Percentiles rank a stretch among this genome's conserved stretches.
Evolutionary conservation across 2,797 vertebrate species (phyloP).

Genomic region (Fratercula arctica): DNA sequence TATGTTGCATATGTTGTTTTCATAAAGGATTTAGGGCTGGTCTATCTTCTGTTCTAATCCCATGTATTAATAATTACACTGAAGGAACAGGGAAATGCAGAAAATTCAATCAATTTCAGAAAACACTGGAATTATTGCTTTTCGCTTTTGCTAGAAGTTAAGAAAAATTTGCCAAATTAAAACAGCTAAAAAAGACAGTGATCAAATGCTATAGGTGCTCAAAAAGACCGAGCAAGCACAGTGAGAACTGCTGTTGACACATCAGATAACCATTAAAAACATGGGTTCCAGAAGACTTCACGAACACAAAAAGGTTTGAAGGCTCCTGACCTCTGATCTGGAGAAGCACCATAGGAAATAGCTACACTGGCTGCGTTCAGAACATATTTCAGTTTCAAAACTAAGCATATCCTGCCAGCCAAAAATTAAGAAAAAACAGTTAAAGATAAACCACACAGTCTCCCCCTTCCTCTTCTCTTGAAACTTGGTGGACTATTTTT

Average conservation of each 20-base stretch:
- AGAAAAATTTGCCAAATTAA: background rate
- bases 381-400: background rate
- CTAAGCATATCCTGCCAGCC: background rate
- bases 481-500: background rate
- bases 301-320: background rate
- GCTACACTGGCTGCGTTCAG: background rate
- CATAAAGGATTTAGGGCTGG: background rate
- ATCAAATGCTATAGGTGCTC: background rate
- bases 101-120: background rate
- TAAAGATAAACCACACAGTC: background rate
- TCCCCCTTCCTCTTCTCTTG: background rate
- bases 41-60: background rate
- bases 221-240: background rate
- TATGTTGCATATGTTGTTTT: background rate
- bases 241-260: background rate
- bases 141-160: background rate
- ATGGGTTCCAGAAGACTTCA: background rate
- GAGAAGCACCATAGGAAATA: background rate
- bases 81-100: background rate
- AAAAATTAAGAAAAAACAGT: background rate
- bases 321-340: background rate
- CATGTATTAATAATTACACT: background rate
- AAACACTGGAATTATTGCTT: background rate
- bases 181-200: background rate
- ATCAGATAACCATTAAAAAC: background rate